These are phyloP conservation scores for Onthophagus taurus DNA, from an alignment of 1,140 invertebrate species.

Conservation along the genomic window DNA sequence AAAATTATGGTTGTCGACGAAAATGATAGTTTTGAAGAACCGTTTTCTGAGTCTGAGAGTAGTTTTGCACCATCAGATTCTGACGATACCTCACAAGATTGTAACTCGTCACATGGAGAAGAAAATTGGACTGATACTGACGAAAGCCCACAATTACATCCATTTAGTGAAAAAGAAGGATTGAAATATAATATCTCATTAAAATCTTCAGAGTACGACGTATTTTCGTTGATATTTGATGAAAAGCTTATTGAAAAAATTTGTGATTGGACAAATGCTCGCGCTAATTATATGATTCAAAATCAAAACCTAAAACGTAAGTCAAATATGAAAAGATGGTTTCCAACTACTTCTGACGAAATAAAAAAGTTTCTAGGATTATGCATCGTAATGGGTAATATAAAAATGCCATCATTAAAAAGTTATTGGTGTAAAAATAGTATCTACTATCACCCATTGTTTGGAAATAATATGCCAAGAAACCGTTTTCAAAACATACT, in stretches of 20 bases:
- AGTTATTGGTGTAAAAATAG: constrained; percentile 12
- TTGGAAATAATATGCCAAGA: constrained; percentile 6
- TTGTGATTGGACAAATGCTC: neutral
- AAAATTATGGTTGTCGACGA: no score
- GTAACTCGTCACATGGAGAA: no score
- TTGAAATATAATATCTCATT: neutral
- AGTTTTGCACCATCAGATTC: no score
- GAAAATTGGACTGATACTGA: neutral
- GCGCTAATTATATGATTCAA: neutral
- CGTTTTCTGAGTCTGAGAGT: no score
- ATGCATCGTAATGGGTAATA: constrained; percentile 9
- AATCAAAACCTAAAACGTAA: neutral
- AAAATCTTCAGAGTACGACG: neutral
- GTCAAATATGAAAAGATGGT: neutral
- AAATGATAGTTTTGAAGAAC: no score
- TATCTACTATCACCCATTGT: constrained; percentile 4
- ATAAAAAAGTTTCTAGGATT: constrained; percentile 10
- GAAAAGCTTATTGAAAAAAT: neutral
- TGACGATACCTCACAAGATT: no score
- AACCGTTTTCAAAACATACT: constrained; percentile 6
- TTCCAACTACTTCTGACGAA: constrained; percentile 5
- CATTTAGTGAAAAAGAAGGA: neutral
- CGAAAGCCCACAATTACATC: neutral
- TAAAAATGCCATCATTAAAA: neutral
- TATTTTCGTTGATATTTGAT: neutral